These are phyloP conservation scores for Hyposmocoma kahamanoa DNA, from an alignment of 1,140 invertebrate species.

Conservation along the genomic window DNA sequence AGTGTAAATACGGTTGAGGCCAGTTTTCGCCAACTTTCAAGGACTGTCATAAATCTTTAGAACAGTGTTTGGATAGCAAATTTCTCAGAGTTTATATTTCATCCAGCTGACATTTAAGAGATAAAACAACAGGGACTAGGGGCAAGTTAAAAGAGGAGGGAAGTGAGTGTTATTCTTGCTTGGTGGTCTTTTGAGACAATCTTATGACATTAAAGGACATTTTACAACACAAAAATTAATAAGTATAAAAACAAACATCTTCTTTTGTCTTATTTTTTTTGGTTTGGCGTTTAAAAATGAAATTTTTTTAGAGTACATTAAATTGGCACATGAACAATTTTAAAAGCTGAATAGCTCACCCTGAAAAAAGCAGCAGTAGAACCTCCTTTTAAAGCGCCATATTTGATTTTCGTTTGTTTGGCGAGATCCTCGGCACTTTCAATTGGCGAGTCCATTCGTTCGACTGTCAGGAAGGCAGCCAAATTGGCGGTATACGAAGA, in stretches of 20 bases:
- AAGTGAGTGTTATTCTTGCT: too few species aligned
- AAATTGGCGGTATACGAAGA: conserved; percentile 98
- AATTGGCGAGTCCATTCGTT: conserved; percentile 96
- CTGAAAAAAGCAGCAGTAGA: conserved; percentile 94
- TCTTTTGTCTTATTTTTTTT: too few species aligned
- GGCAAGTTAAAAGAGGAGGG: too few species aligned
- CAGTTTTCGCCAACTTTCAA: background rate
- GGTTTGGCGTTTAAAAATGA: too few species aligned
- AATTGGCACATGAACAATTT: too few species aligned
- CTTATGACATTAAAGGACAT: background rate
- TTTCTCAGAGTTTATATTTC: conserved; percentile 1
- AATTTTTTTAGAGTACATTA: too few species aligned
- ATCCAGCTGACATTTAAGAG: background rate
- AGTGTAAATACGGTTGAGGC: background rate
- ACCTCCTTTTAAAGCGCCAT: conserved; percentile 93
- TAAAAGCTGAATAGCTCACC: conserved; percentile 75
- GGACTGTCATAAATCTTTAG: background rate
- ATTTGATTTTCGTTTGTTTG: conserved; percentile 97
- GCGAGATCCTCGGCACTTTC: conserved; percentile 96
- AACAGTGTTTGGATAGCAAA: background rate
- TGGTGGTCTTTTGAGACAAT: too few species aligned
- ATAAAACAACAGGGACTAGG: too few species aligned
- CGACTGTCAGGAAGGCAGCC: conserved; percentile 97
- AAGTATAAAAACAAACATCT: background rate
- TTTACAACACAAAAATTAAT: background rate